Evolutionary conservation across 2,888 invertebrate species (phyloP).

Genomic region (Tanypteryx hageni): DNA sequence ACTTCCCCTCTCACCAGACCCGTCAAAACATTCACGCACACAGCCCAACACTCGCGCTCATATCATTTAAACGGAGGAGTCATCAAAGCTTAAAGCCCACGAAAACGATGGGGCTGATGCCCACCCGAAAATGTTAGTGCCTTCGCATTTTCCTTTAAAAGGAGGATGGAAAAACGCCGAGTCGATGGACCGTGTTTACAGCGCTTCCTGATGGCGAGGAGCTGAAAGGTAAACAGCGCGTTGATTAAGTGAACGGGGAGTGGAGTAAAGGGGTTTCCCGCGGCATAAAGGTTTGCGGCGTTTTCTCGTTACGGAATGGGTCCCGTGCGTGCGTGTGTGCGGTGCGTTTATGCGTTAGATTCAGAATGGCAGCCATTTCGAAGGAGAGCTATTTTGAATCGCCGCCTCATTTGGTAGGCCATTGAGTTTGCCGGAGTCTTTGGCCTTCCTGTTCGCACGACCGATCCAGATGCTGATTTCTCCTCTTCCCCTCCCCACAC

Average conservation of each 20-base stretch:
- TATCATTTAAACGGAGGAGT: background rate
- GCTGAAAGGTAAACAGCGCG: background rate
- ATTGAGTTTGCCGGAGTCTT: background rate
- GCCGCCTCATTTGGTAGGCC: background rate
- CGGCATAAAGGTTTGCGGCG: background rate
- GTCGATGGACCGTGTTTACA: background rate
- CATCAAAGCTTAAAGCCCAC: background rate
- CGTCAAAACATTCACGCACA: too few species aligned
- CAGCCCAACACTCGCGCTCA: background rate
- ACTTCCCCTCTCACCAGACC: too few species aligned
- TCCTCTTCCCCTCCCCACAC: background rate
- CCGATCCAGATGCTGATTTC: background rate
- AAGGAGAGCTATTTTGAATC: background rate
- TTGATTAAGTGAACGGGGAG: background rate
- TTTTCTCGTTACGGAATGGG: background rate
- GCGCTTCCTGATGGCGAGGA: background rate
- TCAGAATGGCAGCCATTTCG: background rate
- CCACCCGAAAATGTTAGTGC: background rate
- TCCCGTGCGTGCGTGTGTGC: background rate
- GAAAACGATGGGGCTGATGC: background rate
- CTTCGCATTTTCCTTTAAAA: background rate
- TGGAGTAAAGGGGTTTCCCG: background rate
- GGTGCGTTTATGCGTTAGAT: background rate
- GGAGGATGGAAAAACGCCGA: background rate
- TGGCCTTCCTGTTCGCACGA: background rate